Conservation (phyloP, 2,113 vertebrate genomes). For the Oryzias melastigma region DNA sequence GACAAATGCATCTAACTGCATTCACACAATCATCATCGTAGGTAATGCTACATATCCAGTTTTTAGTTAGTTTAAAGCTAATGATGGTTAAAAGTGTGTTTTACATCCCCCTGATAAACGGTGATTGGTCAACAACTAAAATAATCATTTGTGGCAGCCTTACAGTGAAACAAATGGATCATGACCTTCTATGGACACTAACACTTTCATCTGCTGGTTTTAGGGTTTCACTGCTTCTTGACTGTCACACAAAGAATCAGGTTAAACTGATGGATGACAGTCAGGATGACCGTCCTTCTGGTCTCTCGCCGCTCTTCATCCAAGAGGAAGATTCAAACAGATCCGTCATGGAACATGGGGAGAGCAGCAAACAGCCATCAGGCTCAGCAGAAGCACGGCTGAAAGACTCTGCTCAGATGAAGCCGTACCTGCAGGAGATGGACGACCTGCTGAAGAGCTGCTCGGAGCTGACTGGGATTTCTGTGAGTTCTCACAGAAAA, state of each 20-base stretch:
- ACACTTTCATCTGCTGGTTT: no score
- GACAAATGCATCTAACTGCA: no score
- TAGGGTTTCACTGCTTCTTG: no score
- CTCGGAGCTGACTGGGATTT: slow-evolving; percentile 42
- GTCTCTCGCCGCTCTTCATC: slow-evolving; percentile 62
- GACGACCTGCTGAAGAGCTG: slow-evolving; percentile 64
- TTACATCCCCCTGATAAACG: no score
- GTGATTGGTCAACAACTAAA: no score
- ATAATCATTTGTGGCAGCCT: no score
- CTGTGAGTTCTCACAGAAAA: slow-evolving; percentile 33
- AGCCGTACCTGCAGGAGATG: slow-evolving; percentile 66
- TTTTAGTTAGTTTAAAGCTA: no score
- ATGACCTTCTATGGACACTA: no score
- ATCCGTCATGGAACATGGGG: slow-evolving; percentile 15
- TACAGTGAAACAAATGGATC: no score
- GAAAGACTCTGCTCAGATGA: slow-evolving; percentile 23
- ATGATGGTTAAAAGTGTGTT: no score
- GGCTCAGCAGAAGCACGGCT: slow-evolving; percentile 12
- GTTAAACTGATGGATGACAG: slow-evolving; percentile 61
- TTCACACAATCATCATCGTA: no score
- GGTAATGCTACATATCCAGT: no score
- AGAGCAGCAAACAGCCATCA: slow-evolving; percentile 12
- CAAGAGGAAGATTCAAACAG: slow-evolving; percentile 47
- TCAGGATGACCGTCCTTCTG: slow-evolving; percentile 14
- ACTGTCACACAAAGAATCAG: slow-evolving; percentile 2